These are phyloP conservation scores for Toxotes jaculatrix DNA, from an alignment of 2,113 vertebrate genomes.

Conservation along the genomic window DNA sequence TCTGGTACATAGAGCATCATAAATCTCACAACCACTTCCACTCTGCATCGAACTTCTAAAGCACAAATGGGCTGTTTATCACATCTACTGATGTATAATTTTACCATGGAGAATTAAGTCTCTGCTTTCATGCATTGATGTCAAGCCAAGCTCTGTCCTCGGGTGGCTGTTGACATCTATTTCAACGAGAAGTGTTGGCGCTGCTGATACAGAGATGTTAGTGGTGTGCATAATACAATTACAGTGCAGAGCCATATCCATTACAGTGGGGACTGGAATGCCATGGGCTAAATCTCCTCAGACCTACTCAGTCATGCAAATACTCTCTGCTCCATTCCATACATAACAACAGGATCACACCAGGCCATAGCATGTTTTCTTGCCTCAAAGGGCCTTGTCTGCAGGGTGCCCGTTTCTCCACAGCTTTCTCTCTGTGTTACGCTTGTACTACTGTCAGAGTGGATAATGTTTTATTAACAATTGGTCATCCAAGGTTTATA, in stretches of 20 bases:
- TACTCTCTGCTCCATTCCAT: neutral
- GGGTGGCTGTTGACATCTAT: slow-evolving; percentile 22
- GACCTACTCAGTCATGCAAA: slow-evolving; percentile 35
- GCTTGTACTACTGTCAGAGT: neutral
- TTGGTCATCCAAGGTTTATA: slow-evolving; percentile 1
- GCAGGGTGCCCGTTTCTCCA: neutral
- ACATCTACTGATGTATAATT: slow-evolving; percentile 26
- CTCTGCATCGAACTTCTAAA: slow-evolving; percentile 3
- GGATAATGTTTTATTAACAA: slow-evolving; percentile 10
- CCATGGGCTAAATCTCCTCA: slow-evolving; percentile 12
- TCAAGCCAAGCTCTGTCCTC: slow-evolving; percentile 10
- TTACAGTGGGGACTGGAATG: slow-evolving; percentile 14
- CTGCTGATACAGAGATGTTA: slow-evolving; percentile 4
- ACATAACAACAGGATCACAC: slow-evolving; percentile 5
- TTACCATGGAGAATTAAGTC: slow-evolving; percentile 15
- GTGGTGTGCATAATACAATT: slow-evolving; percentile 41
- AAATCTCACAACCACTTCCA: slow-evolving; percentile 4
- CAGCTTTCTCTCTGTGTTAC: neutral
- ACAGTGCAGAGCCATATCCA: slow-evolving; percentile 34
- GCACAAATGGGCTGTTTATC: slow-evolving; percentile 35
- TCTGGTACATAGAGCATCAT: neutral
- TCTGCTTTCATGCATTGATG: neutral
- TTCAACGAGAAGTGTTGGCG: slow-evolving; percentile 25
- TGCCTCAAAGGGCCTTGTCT: neutral
- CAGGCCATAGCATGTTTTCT: neutral